Evolutionary conservation across 35 echinoderm and acorn worm genomes (phyloP).

Genomic region (Anneissia japonica): DNA sequence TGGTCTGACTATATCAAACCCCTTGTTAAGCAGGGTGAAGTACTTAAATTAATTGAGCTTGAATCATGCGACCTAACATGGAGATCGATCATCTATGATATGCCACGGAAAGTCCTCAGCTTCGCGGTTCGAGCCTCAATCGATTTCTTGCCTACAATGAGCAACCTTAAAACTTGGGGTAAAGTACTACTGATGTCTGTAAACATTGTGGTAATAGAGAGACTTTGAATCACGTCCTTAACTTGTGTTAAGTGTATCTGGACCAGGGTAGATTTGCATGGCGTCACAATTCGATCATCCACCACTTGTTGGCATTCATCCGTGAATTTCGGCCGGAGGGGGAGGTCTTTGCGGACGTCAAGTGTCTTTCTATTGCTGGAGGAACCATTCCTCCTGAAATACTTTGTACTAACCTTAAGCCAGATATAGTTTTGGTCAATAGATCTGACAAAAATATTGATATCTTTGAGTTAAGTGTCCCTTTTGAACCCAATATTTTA

Average conservation of each 20-base stretch:
- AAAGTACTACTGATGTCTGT: neutral
- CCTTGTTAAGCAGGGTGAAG: constrained; percentile 32
- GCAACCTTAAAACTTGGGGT: constrained; percentile 9
- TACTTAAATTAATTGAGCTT: constrained; percentile 26
- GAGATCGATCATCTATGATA: constrained; percentile 38
- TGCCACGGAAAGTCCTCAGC: constrained; percentile 23
- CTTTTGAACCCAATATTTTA: no score
- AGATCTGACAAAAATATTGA: no score
- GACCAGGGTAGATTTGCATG: neutral
- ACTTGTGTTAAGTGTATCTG: neutral
- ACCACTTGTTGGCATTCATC: neutral
- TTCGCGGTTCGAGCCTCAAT: neutral
- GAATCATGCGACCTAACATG: constrained; percentile 32
- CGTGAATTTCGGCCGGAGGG: no score
- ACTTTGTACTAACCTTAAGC: no score
- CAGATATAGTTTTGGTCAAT: no score
- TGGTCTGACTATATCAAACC: constrained; percentile 21
- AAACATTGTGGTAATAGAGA: constrained; percentile 22
- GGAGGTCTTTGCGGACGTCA: no score
- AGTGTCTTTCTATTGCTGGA: no score
- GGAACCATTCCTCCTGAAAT: no score
- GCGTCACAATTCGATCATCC: constrained; percentile 5
- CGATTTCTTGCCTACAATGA: constrained; percentile 11
- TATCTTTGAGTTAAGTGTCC: no score
- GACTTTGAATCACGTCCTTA: neutral